phyloP scores from a whole-genome alignment of 2,888 invertebrate genomes.

The Griposia aprilina region DNA sequence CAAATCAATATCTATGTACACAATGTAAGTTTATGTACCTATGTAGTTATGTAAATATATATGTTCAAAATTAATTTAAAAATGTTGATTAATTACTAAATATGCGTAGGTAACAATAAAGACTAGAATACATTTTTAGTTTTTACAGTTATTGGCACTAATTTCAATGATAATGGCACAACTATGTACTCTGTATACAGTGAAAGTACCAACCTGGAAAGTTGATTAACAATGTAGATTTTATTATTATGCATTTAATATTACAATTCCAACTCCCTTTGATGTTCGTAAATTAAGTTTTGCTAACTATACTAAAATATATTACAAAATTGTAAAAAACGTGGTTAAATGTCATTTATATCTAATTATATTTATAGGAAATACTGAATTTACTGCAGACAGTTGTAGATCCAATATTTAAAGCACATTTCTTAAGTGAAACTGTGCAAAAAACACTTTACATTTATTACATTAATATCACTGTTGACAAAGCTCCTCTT shows the following conservation, averaged over 20 bases:
- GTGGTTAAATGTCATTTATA: conserved; percentile 82
- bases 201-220: conserved; percentile 75
- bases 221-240: conserved; percentile 57
- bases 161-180: conserved; percentile 88
- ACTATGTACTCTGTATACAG: conserved; percentile 84
- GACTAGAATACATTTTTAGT: conserved; percentile 90
- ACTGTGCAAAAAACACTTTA: conserved; percentile 85
- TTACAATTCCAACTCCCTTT: conserved; percentile 79
- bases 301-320: conserved; percentile 87
- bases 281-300: conserved; percentile 82
- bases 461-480: conserved; percentile 83
- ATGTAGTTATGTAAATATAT: conserved; percentile 78
- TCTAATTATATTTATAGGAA: conserved; percentile 86
- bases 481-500: conserved; percentile 84
- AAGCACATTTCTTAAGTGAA: conserved; percentile 84
- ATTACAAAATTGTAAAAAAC: conserved; percentile 87
- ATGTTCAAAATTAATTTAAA: conserved; percentile 86
- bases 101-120: conserved; percentile 89
- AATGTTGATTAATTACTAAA: conserved; percentile 89
- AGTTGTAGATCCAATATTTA: conserved; percentile 78
- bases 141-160: conserved; percentile 91
- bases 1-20: conserved; percentile 86
- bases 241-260: conserved; percentile 76
- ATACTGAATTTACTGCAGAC: conserved; percentile 86
- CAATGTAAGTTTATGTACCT: conserved; percentile 79